Evolutionary conservation across 2,113 vertebrate genomes (phyloP), one percentile per base, ranked within the genome.

Genomic region (Pteropus alecto): DNA sequence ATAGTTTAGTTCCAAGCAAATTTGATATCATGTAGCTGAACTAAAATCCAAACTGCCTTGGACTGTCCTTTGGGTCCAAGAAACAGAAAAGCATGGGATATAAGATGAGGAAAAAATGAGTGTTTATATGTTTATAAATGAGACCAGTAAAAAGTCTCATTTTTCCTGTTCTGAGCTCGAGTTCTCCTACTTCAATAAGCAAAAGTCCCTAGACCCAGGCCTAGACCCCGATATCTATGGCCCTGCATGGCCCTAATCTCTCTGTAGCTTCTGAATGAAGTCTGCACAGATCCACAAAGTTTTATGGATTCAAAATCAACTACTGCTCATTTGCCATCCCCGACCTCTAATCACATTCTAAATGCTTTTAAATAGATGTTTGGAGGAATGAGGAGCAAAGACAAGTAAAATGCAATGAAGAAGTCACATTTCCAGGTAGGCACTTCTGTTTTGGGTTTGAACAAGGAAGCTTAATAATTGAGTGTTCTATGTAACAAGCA

Each of bases 1-100:
- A 81, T 19, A 48, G 48, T 93, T 87, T 94, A 56, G 18, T 94
- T 86, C 78, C 41, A 83, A 91, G 61, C 38, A 95, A 74, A 92
- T 48, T 63, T 96, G 67, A 81, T 16, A 90, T 94, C 56, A 56
- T 19, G 60, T 70, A 86, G 46, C 48, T 43, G 33, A 91, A 78
- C 46, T 95, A 93, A 94, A 89, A 83, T 85, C 33, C 26, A 67
- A 76, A 84, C 35, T 30, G 7, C 68, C 22, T 93, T 46, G 28
- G 19, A n/a, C 24, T 79, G 16, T 61, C n/a, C 15, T 94, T n/a
- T 87, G 26, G 65, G 88, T 84, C 38, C 46, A 93, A 28, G 15
- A 65, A 95, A 65, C 12, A 63, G 65, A 89, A 94, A 86, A 41
- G 7, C 67, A 48, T 51, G 61, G 90, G 24, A 18, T 60, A 60